These are phyloP conservation scores for Drosophila mimica DNA, from an alignment of 2,888 invertebrate species.

Conservation along the genomic window DNA sequence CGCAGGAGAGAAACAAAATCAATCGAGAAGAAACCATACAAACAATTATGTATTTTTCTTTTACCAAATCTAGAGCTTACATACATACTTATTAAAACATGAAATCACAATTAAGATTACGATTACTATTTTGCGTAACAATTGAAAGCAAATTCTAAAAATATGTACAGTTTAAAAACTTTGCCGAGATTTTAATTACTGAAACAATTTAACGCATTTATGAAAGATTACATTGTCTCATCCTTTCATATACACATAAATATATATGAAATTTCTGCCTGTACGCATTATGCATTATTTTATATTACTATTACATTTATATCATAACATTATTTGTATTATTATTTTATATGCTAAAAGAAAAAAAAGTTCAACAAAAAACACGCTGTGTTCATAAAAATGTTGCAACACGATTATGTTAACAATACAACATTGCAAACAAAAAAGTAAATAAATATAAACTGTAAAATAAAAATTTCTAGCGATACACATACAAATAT, in stretches of 20 bases:
- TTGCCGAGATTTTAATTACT: slow-evolving; percentile 46
- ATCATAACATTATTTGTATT: slow-evolving; percentile 69
- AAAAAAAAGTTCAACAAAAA: slow-evolving; percentile 42
- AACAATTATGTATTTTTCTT: slow-evolving; percentile 66
- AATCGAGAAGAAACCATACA: slow-evolving; percentile 19
- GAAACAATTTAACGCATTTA: slow-evolving; percentile 38
- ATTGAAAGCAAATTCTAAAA: slow-evolving; percentile 44
- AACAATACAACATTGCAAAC: slow-evolving; percentile 61
- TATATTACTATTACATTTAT: slow-evolving; percentile 68
- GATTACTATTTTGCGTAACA: slow-evolving; percentile 6
- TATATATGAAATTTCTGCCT: slow-evolving; percentile 59
- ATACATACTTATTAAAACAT: slow-evolving; percentile 48
- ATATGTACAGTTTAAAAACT: slow-evolving; percentile 66
- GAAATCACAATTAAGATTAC: slow-evolving; percentile 31
- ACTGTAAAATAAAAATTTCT: slow-evolving; percentile 74
- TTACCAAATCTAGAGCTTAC: slow-evolving; percentile 78
- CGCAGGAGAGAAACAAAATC: slow-evolving; percentile 14
- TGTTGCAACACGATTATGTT: slow-evolving; percentile 68
- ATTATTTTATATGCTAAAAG: slow-evolving; percentile 65
- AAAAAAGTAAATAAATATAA: slow-evolving; percentile 67
- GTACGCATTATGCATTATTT: slow-evolving; percentile 72
- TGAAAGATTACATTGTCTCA: slow-evolving; percentile 25
- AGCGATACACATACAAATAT: slow-evolving; percentile 70
- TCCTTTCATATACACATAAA: slow-evolving; percentile 17
- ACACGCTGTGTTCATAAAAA: slow-evolving; percentile 69